These are phyloP conservation scores for Prorops nasuta DNA, from an alignment of 1,140 invertebrate species.

Conservation along the genomic window DNA sequence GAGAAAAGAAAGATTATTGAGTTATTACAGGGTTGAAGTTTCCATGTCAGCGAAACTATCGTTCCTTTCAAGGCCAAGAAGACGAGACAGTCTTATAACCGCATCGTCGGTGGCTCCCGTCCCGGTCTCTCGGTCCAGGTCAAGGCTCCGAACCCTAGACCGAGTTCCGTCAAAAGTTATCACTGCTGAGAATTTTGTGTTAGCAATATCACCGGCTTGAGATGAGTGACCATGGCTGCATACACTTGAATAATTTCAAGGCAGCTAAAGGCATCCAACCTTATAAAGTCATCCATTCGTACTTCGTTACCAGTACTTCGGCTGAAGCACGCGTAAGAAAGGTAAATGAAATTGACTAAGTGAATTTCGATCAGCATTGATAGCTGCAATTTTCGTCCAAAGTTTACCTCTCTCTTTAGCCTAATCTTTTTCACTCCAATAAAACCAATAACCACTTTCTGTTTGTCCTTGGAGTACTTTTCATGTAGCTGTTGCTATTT, in stretches of 20 bases:
- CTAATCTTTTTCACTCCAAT: neutral
- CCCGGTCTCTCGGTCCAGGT: neutral
- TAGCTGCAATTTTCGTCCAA: neutral
- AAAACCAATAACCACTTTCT: no score
- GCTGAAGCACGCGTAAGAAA: slow-evolving; percentile 61
- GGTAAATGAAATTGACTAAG: slow-evolving; percentile 39
- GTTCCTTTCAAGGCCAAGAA: slow-evolving; percentile 41
- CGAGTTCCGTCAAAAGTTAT: no score
- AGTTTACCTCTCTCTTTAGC: slow-evolving; percentile 1
- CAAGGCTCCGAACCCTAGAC: no score
- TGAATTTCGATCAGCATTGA: neutral
- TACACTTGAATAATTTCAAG: slow-evolving; percentile 77
- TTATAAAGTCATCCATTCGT: slow-evolving; percentile 68
- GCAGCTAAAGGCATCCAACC: slow-evolving; percentile 70
- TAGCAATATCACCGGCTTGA: no score
- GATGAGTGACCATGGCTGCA: slow-evolving; percentile 72
- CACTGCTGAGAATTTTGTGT: no score
- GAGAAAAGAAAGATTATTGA: no score
- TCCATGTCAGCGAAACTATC: slow-evolving; percentile 50
- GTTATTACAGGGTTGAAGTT: no score
- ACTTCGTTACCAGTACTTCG: slow-evolving; percentile 63
- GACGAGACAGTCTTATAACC: slow-evolving; percentile 15
- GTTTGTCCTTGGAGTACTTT: neutral
- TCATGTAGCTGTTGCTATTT: neutral
- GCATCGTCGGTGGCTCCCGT: no score